Evolutionary conservation across 2,113 vertebrate genomes (phyloP).

Genomic region (Cryptotis parvus): DNA sequence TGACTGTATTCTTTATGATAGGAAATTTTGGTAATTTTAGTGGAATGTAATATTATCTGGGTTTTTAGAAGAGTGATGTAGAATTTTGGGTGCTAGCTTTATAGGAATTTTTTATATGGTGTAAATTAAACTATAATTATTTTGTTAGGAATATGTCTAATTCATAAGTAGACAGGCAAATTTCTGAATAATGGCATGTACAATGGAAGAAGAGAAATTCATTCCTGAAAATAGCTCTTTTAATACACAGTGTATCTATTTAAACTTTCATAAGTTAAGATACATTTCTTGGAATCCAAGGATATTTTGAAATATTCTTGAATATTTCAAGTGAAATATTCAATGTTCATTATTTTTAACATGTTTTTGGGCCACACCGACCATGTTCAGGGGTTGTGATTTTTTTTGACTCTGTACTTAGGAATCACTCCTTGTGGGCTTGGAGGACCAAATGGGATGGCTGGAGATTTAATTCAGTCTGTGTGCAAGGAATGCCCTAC

Average conservation of each 20-base stretch:
- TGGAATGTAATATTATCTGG: constrained; percentile 42
- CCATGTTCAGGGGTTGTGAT: too few relatives aligned
- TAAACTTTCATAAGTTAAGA: background rate
- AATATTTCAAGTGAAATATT: background rate
- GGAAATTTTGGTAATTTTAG: constrained; percentile 37
- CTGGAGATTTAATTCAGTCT: too few relatives aligned
- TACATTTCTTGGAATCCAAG: constrained; percentile 8
- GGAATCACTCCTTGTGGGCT: too few relatives aligned
- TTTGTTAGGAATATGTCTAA: background rate
- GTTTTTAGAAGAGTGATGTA: background rate
- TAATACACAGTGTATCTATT: background rate
- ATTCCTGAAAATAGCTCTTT: background rate
- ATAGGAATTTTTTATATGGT: background rate
- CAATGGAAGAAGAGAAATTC: background rate
- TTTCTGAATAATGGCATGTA: background rate
- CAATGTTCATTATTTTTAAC: background rate
- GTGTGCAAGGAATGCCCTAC: too few relatives aligned
- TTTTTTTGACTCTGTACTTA: too few relatives aligned
- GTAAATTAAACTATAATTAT: constrained; percentile 37
- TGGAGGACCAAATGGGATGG: too few relatives aligned
- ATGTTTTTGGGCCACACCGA: too few relatives aligned
- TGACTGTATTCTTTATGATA: background rate
- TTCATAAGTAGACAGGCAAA: constrained; percentile 5
- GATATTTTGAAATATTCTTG: constrained; percentile 36
- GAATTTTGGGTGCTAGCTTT: background rate